Evolutionary conservation across 2,113 vertebrate species (phyloP).

Genomic region (Edolisoma coerulescens): DNA sequence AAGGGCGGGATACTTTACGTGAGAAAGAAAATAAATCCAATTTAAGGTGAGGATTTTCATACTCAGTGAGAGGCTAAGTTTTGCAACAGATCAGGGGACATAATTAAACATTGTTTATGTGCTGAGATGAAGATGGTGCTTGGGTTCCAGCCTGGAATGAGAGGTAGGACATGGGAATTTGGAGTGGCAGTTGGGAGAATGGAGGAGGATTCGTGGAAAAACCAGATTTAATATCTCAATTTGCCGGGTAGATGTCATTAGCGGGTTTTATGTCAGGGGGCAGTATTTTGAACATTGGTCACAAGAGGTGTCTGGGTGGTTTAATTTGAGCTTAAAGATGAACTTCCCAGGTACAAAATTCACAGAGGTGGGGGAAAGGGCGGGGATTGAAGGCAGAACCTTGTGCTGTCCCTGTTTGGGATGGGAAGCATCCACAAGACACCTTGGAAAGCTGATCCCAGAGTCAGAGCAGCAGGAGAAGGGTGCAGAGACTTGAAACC

Average conservation of each 20-base stretch:
- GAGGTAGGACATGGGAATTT: not conserved
- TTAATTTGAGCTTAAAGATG: not conserved
- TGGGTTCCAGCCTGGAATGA: not conserved
- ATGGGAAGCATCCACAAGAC: not conserved
- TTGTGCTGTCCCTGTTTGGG: not conserved
- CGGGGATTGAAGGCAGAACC: not conserved
- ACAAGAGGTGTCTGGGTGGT: not conserved
- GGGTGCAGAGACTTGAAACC: not conserved
- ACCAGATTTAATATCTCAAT: not conserved
- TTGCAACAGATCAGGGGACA: not conserved
- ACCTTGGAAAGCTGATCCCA: not conserved
- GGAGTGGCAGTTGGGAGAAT: not conserved
- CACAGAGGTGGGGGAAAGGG: rapidly evolving
- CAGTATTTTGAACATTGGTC: not conserved
- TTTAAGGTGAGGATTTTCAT: not conserved
- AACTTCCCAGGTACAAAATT: not conserved
- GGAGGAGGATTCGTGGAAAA: not conserved
- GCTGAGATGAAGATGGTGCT: not conserved
- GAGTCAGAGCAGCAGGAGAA: not conserved
- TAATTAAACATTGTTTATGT: not conserved
- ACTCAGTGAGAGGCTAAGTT: not conserved
- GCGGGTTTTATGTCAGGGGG: not conserved
- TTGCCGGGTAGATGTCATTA: not conserved
- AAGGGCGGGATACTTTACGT: not conserved
- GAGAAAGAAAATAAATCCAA: not conserved